Percentiles rank a stretch among this genome's conserved stretches.
Evolutionary conservation across 2,888 invertebrate genomes (phyloP).

Genomic region (Lapara coniferarum): DNA sequence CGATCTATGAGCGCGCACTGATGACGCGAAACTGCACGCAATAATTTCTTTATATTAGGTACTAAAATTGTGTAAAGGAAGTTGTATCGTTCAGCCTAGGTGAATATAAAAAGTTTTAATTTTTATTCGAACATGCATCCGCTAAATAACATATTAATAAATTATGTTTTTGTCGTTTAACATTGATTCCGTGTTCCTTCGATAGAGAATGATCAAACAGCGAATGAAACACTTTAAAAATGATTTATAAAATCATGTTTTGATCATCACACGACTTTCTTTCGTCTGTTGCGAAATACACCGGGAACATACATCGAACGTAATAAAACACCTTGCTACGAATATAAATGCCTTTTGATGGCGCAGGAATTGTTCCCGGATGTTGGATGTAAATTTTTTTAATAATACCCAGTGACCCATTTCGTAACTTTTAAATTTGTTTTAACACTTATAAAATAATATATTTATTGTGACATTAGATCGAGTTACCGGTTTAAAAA

Average conservation of each 20-base stretch:
- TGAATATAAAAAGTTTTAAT: not conserved
- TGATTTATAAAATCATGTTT: slow-evolving; percentile 3
- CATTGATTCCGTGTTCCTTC: not conserved
- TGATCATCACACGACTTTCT: not conserved
- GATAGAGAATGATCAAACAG: not conserved
- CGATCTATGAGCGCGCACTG: slow-evolving; percentile 4
- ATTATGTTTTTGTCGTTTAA: not conserved
- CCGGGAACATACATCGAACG: slow-evolving; percentile 20
- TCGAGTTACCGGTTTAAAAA: slow-evolving; percentile 20
- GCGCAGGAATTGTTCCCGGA: slow-evolving; percentile 22
- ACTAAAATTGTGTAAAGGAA: not conserved
- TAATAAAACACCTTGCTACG: slow-evolving; percentile 24
- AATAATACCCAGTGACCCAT: slow-evolving; percentile 24
- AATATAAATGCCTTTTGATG: slow-evolving; percentile 24
- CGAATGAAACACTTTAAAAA: not conserved
- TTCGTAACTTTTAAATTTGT: slow-evolving; percentile 27
- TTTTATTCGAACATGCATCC: not conserved
- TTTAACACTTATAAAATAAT: slow-evolving; percentile 29
- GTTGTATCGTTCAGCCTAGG: not conserved
- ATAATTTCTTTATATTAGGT: not conserved
- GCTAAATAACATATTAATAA: not conserved
- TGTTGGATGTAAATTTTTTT: slow-evolving; percentile 25
- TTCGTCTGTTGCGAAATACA: slow-evolving; percentile 1
- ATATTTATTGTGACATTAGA: slow-evolving; percentile 26
- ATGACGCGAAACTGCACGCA: not conserved